Conservation (phyloP, 2,797 vertebrate species). For the Phaenicophaeus curvirostris region DNA sequence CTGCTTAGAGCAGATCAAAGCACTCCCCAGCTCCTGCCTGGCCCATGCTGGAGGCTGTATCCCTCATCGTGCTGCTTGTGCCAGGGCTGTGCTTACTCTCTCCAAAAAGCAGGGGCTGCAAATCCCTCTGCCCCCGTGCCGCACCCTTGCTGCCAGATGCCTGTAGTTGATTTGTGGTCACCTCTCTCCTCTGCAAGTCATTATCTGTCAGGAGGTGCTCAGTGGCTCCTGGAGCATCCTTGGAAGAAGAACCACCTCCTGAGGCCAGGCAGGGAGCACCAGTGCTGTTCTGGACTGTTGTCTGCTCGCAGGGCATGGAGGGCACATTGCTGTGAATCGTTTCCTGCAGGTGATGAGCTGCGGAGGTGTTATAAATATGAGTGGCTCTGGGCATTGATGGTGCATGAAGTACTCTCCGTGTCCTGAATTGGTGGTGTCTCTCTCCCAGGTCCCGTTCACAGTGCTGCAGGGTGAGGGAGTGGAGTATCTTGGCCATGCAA, state of each 20-base stretch:
- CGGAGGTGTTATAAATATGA: not conserved
- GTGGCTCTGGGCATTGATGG: not conserved
- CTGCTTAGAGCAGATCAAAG: not conserved
- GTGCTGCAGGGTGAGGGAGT: constrained; percentile 97
- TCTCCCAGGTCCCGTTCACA: constrained; percentile 91
- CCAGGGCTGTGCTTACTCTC: not conserved
- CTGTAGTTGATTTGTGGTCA: not conserved
- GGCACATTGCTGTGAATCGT: not conserved
- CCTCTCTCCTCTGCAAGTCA: not conserved
- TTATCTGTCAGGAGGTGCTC: not conserved
- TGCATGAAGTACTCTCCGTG: not conserved
- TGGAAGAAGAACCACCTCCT: accelerated
- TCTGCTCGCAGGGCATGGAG: accelerated
- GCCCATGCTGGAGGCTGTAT: not conserved
- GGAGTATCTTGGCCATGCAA: constrained; percentile 93
- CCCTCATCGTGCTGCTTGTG: accelerated
- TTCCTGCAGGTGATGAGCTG: not conserved
- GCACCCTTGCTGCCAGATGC: not conserved
- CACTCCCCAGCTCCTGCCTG: not conserved
- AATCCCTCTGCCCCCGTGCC: not conserved
- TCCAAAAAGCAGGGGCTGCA: accelerated
- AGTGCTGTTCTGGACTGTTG: accelerated
- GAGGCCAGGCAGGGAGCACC: not conserved
- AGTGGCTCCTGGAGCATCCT: not conserved
- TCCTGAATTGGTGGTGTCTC: not conserved